Percentiles rank a stretch among this genome's conserved stretches.
Evolutionary conservation across 2,888 invertebrate species (phyloP).

Genomic region (Troilus luridus): DNA sequence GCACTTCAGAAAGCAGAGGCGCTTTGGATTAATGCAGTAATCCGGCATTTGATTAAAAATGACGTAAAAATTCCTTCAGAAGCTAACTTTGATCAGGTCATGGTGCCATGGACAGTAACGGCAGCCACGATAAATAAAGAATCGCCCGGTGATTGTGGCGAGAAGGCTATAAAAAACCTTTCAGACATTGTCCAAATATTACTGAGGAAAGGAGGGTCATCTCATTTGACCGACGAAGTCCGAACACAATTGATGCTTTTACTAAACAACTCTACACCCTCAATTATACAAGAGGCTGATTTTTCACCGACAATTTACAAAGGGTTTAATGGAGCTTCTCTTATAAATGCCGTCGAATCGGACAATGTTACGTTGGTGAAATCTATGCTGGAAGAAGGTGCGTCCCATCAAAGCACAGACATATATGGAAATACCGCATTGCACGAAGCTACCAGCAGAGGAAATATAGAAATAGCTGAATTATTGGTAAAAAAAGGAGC

Average conservation of each 20-base stretch:
- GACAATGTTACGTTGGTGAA: constrained; percentile 4
- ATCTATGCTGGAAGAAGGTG: neutral
- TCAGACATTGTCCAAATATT: neutral
- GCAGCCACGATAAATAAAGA: neutral
- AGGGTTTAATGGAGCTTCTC: neutral
- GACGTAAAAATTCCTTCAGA: neutral
- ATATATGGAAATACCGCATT: neutral
- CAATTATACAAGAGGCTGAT: neutral
- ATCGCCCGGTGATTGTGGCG: neutral
- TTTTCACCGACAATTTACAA: neutral
- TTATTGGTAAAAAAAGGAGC: constrained; percentile 29
- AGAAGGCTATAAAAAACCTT: neutral
- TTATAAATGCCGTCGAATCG: neutral
- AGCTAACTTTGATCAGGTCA: neutral
- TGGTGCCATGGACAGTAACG: constrained; percentile 9
- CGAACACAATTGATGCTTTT: neutral
- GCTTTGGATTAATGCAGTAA: neutral
- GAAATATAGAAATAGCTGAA: neutral
- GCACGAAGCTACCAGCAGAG: constrained; percentile 11
- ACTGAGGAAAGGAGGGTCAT: neutral
- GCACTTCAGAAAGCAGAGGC: constrained; percentile 19
- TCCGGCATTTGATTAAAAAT: neutral
- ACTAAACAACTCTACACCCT: neutral
- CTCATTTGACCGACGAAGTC: constrained; percentile 9
- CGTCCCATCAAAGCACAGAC: neutral